A percentile compares a stretch with the other conserved stretches of the same genome.
phyloP scores from a whole-genome alignment of 2,113 vertebrate genomes.

The Amphiprion ocellaris region DNA sequence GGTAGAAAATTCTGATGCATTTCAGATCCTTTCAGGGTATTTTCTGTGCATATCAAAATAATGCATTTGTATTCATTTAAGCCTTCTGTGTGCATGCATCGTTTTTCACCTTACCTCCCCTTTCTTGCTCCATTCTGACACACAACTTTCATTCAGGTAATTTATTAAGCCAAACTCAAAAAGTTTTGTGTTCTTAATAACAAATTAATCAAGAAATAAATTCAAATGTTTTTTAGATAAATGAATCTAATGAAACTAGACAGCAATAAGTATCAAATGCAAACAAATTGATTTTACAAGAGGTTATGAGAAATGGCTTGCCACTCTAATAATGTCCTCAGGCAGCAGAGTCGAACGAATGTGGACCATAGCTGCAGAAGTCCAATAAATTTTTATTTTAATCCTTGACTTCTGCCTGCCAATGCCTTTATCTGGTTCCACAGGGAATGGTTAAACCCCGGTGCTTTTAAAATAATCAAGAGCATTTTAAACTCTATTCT shows the following conservation, averaged over 20 bases:
- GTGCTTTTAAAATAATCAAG: constrained; percentile 54
- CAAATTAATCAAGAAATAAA: constrained; percentile 32
- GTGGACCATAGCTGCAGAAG: constrained; percentile 27
- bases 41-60: neutral
- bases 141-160: neutral
- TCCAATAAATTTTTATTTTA: constrained; percentile 40
- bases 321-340: constrained; percentile 31
- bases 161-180: constrained; percentile 4
- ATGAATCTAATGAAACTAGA: constrained; percentile 21
- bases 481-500: constrained; percentile 63
- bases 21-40: neutral
- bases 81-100: neutral
- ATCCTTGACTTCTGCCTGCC: constrained; percentile 33
- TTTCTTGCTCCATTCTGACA: neutral
- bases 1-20: neutral
- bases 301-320: constrained; percentile 31
- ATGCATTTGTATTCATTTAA: neutral
- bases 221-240: constrained; percentile 7
- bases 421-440: constrained; percentile 14
- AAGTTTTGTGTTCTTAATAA: neutral
- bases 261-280: constrained; percentile 38
- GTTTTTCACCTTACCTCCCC: neutral
- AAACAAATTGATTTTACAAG: constrained; percentile 43
- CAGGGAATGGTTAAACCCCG: constrained; percentile 30
- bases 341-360: constrained; percentile 8